phyloP scores from a whole-genome alignment of 2,888 invertebrate species.

The Norana najaformis region DNA sequence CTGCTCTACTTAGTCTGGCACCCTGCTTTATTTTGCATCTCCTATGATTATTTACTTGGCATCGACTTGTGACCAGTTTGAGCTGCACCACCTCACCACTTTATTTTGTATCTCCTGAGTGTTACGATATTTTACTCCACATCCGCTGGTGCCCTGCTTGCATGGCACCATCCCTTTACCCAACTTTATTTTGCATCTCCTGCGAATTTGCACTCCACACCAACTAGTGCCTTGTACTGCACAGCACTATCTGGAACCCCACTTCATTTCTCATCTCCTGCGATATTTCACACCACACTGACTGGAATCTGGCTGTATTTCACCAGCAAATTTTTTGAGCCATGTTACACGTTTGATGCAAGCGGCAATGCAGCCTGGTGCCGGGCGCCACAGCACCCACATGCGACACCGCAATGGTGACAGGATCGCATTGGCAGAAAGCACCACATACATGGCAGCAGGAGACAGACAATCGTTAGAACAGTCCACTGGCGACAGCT shows the following conservation, averaged over 20 bases:
- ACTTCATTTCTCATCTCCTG: background rate
- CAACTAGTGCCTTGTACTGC: background rate
- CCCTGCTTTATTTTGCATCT: background rate
- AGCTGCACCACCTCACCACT: background rate
- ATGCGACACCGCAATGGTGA: slow-evolving; percentile 79
- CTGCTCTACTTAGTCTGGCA: background rate
- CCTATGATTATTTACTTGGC: background rate
- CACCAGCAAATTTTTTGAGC: background rate
- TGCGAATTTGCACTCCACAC: background rate
- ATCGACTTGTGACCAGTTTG: background rate
- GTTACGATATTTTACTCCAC: background rate
- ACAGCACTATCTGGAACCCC: background rate
- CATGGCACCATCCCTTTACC: background rate
- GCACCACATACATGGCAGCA: slow-evolving; percentile 92
- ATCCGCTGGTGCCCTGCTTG: background rate
- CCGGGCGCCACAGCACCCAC: slow-evolving; percentile 81
- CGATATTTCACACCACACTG: background rate
- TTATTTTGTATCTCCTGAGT: background rate
- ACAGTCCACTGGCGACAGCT: slow-evolving; percentile 78
- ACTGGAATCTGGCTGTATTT: background rate
- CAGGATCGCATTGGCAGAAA: slow-evolving; percentile 84
- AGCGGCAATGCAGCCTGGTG: slow-evolving; percentile 65
- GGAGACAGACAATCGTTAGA: slow-evolving; percentile 78
- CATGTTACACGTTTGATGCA: background rate
- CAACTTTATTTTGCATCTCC: background rate